Conservation (phyloP, 2,888 invertebrate species). For the Hypselothyrea guttata region DNA sequence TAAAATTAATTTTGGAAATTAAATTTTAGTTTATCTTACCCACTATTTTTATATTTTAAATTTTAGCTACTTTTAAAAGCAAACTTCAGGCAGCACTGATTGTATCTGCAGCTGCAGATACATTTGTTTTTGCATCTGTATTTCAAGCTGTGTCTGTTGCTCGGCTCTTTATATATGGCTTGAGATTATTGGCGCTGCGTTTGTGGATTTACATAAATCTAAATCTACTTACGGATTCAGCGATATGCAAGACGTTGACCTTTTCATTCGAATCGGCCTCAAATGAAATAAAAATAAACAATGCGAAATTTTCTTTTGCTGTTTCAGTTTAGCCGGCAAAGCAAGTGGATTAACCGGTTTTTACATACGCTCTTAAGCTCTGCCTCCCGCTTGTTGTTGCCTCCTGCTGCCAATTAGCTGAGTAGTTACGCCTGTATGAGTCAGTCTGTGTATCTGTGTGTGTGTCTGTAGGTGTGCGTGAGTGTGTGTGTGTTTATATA, state of each 20-base stretch:
- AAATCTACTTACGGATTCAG: conserved; percentile 6
- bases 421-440: conserved; percentile 45
- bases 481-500: conserved; percentile 18
- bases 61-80: too few relatives aligned
- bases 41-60: too few relatives aligned
- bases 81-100: too few relatives aligned
- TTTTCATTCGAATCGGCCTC: conserved; percentile 25
- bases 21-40: too few relatives aligned
- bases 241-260: conserved; percentile 50
- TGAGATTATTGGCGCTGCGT: conserved; percentile 22
- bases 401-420: conserved; percentile 64
- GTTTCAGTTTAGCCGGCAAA: conserved; percentile 57
- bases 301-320: conserved; percentile 43
- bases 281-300: conserved; percentile 31
- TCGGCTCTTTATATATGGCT: conserved; percentile 16
- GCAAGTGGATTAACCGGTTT: conserved; percentile 73
- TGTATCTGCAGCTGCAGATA: not conserved
- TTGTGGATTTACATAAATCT: not conserved
- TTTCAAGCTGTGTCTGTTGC: conserved; percentile 30
- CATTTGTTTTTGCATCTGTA: conserved; percentile 9
- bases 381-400: conserved; percentile 35
- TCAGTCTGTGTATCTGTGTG: not conserved
- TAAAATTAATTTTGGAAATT: too few relatives aligned
- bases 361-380: conserved; percentile 29
- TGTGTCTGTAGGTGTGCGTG: not conserved